A percentile compares a stretch with the other conserved stretches of the same genome.
Evolutionary conservation across 2,797 vertebrate genomes (phyloP).

Genomic region (Ambastaia sidthimunki): DNA sequence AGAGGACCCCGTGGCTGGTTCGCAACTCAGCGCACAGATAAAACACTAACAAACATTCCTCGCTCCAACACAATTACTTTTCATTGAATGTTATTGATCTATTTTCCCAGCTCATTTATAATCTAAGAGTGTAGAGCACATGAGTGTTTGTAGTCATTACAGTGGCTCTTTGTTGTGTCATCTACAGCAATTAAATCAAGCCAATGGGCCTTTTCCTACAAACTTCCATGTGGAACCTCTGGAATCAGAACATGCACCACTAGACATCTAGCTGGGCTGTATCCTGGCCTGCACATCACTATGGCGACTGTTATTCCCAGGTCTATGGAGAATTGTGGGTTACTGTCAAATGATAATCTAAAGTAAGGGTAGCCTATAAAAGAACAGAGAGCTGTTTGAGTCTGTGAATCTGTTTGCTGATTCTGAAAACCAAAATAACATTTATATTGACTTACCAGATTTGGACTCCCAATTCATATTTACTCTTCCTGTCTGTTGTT

Average conservation of each 20-base stretch:
- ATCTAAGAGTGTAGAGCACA: constrained; percentile 78
- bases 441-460: constrained; percentile 80
- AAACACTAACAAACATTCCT: constrained; percentile 51
- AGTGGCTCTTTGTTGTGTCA: constrained; percentile 78
- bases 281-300: constrained; percentile 69
- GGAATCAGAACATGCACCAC: constrained; percentile 77
- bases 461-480: constrained; percentile 71
- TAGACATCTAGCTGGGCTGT: constrained; percentile 66
- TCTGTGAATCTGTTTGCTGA: constrained; percentile 72
- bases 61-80: constrained; percentile 78
- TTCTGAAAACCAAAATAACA: constrained; percentile 72
- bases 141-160: constrained; percentile 82
- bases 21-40: constrained; percentile 14
- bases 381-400: constrained; percentile 67
- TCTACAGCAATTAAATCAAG: constrained; percentile 81
- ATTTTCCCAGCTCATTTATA: constrained; percentile 69
- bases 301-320: constrained; percentile 49
- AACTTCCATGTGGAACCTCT: constrained; percentile 71
- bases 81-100: constrained; percentile 82
- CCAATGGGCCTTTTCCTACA: constrained; percentile 71
- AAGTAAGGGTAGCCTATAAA: constrained; percentile 9
- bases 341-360: neutral
- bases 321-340: constrained; percentile 70
- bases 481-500: constrained; percentile 65
- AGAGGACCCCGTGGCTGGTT: neutral